phyloP scores from a whole-genome alignment of 2,113 vertebrate species.

The Vulpes lagopus region DNA sequence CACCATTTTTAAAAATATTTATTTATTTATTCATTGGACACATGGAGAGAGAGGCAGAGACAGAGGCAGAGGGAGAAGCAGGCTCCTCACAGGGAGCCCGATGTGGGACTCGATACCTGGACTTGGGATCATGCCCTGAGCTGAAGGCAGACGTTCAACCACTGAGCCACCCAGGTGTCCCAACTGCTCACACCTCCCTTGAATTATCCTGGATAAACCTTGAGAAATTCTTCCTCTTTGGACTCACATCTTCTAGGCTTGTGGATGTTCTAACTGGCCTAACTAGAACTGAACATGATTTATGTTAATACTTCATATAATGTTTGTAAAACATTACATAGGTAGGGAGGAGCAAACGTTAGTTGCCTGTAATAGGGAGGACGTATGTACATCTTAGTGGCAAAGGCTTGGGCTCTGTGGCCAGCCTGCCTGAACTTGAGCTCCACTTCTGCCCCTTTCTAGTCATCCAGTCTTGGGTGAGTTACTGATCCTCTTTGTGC shows the following conservation, averaged over 20 bases:
- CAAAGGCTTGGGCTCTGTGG: not conserved
- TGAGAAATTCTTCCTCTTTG: not conserved
- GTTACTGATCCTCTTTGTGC: not conserved
- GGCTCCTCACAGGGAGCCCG: too few species aligned
- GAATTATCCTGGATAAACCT: not conserved
- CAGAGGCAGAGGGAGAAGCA: too few species aligned
- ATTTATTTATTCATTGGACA: too few species aligned
- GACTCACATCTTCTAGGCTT: not conserved
- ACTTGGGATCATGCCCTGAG: too few species aligned
- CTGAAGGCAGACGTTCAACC: too few species aligned
- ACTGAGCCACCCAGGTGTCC: too few species aligned
- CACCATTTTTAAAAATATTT: too few species aligned
- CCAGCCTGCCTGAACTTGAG: not conserved
- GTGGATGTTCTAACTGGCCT: not conserved
- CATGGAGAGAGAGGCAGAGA: too few species aligned
- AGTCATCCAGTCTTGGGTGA: too few species aligned
- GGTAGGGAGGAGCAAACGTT: not conserved
- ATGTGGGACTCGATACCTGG: too few species aligned
- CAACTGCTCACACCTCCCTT: not conserved
- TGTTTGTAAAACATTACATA: not conserved
- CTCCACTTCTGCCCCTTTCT: not conserved
- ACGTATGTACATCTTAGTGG: not conserved
- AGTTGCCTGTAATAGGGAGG: not conserved
- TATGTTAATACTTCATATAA: not conserved
- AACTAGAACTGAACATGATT: not conserved